Percentiles rank a stretch among this genome's conserved stretches.
These are phyloP conservation scores for Mohoua ochrocephala DNA, from an alignment of 2,113 vertebrate genomes.

Conservation along the genomic window DNA sequence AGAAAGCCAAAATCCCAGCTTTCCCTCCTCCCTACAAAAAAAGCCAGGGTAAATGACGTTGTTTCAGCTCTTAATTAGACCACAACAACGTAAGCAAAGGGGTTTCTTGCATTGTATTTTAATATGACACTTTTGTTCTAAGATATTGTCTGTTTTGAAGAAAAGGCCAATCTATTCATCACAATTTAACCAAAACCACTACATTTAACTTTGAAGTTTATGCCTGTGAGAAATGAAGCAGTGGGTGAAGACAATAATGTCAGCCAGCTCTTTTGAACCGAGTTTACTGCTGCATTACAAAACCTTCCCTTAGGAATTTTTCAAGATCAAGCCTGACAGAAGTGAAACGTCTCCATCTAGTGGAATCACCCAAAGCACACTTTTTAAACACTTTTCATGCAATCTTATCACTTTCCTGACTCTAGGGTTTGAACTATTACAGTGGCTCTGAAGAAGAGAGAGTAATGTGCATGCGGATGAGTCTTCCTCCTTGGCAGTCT, in stretches of 20 bases:
- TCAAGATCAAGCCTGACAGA: not conserved
- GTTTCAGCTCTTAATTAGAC: not conserved
- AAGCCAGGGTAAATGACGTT: not conserved
- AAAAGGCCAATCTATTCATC: not conserved
- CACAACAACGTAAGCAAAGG: not conserved
- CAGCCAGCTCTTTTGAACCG: not conserved
- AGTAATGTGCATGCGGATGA: not conserved
- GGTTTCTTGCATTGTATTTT: not conserved
- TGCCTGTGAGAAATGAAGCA: not conserved
- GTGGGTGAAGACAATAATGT: not conserved
- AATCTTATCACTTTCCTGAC: not conserved
- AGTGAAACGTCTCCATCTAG: conserved; percentile 51
- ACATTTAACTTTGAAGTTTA: not conserved
- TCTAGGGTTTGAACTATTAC: not conserved
- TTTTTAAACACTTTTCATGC: not conserved
- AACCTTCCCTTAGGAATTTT: not conserved
- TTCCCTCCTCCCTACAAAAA: not conserved
- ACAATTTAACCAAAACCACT: not conserved
- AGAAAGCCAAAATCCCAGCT: not conserved
- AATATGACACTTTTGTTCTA: not conserved
- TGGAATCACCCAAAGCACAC: not conserved
- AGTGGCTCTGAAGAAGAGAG: not conserved
- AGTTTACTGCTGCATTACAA: not conserved
- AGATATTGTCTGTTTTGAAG: not conserved
- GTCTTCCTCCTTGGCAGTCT: not conserved